Conservation (phyloP, 2,888 invertebrate species). For the Scaptomyza polygonia region DNA sequence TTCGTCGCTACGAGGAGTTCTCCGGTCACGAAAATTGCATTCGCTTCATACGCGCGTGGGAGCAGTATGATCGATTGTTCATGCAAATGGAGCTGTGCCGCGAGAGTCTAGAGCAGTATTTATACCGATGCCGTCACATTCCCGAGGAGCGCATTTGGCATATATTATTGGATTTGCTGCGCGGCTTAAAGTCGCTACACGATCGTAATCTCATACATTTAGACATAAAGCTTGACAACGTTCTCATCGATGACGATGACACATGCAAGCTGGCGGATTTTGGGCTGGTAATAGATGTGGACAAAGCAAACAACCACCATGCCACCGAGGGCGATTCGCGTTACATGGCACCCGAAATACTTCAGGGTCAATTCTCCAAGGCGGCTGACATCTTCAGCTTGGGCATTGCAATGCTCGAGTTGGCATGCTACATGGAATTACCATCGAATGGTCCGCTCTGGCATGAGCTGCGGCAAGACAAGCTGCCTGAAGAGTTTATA, state of each 20-base stretch:
- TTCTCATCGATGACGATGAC: conserved; percentile 88
- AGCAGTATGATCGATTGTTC: conserved; percentile 88
- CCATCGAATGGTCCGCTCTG: conserved; percentile 89
- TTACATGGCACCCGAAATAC: conserved; percentile 90
- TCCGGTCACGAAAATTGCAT: conserved; percentile 89
- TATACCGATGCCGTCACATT: conserved; percentile 86
- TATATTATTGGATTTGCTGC: conserved; percentile 87
- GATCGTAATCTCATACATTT: conserved; percentile 88
- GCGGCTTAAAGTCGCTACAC: conserved; percentile 89
- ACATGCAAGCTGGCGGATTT: conserved; percentile 90
- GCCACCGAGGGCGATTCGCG: conserved; percentile 90
- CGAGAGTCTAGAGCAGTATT: conserved; percentile 87
- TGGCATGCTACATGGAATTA: conserved; percentile 89
- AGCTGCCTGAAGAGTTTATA: conserved; percentile 85
- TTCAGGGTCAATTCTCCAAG: conserved; percentile 87
- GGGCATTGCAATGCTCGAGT: conserved; percentile 89
- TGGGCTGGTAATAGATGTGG: conserved; percentile 88
- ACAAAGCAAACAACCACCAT: conserved; percentile 86
- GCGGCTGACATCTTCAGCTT: conserved; percentile 91
- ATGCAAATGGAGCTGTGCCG: conserved; percentile 90
- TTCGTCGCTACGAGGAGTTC: conserved; percentile 88
- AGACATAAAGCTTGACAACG: conserved; percentile 92
- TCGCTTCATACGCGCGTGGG: conserved; percentile 89
- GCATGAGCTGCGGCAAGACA: conserved; percentile 87
- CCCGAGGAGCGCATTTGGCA: conserved; percentile 88